Evolutionary conservation across 1,140 invertebrate genomes (phyloP).

Genomic region (Monomorium pharaonis): DNA sequence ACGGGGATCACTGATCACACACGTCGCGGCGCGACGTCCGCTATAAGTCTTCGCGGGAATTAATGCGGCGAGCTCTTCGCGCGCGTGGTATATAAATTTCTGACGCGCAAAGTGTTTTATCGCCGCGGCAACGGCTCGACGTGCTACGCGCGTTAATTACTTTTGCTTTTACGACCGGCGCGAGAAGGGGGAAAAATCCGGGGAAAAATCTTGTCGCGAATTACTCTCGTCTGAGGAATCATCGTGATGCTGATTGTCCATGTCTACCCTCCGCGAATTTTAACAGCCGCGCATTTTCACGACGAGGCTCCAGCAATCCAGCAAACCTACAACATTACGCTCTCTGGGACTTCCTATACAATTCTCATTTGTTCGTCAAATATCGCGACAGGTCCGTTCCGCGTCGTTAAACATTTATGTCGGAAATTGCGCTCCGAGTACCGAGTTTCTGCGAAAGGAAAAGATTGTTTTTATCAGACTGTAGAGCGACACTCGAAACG

Average conservation of each 20-base stretch:
- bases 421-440: not conserved
- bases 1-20: not conserved
- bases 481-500: not conserved
- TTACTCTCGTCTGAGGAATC: constrained; percentile 47
- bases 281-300: not conserved
- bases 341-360: not conserved
- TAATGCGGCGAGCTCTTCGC: constrained; percentile 23
- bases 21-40: not conserved
- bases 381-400: not conserved
- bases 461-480: not conserved
- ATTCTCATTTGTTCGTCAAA: not conserved
- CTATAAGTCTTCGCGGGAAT: constrained; percentile 13
- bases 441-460: not conserved
- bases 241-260: constrained; percentile 38
- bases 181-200: constrained; percentile 10
- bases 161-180: constrained; percentile 62
- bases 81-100: constrained; percentile 5
- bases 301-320: not conserved
- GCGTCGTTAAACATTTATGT: not conserved
- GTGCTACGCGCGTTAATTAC: constrained; percentile 69
- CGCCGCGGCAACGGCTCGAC: constrained; percentile 21
- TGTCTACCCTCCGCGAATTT: constrained; percentile 15
- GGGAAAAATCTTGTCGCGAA: not conserved
- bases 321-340: not conserved
- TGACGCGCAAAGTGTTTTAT: constrained; percentile 57